Base-by-base conservation (phyloP, 2,888 invertebrate species). In the Protonemura montana region DNA sequence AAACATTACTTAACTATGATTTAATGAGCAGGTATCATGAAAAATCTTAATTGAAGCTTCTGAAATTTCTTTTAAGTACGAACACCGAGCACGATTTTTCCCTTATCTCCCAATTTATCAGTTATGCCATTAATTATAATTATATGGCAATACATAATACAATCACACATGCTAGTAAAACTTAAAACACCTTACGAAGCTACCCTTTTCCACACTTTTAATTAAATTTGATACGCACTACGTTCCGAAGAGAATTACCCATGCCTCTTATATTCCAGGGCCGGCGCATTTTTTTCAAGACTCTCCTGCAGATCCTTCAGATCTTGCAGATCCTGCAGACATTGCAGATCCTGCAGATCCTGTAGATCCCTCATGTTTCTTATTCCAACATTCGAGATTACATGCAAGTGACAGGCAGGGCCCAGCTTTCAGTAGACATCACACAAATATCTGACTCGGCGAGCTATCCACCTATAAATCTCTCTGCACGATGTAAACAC, bases 401-500 rank as follows among this genome's bases (percentile, higher is more conserved):
- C 59, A 16, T 13, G 1, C 59, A 59, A n/a, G n/a, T n/a, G n/a
- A n/a, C n/a, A n/a, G n/a, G n/a, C n/a, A n/a, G n/a, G 59, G 59
- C 59, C 21, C 59, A 21, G 21, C 59, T 59, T 21, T 10, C 59
- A 16, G 59, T 2, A 41, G 6, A 21, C 59, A 78, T 78, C 78
- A 26, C 78, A 78, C 78, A 78, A 59, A 81, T 29, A 81, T 81
- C 26, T 81, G 16, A 81, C 81, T 81, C 81, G 59, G 21, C 59
- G 13, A 29, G n/a, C 30, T 13, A 30, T 42, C 41, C 25, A 26
- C 5, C 41, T 25, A 83, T 83, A 83, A 83, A n/a, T 83, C 59
- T 42, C 83, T 6, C 83, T 2, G 13, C 83, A 83, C 83, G 83
- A 41, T 59, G 2, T 26, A 3, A 6, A 81, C 30, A n/a, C 81